These are phyloP conservation scores for Helicoverpa zea DNA, from an alignment of 1,140 invertebrate species.

Conservation along the genomic window DNA sequence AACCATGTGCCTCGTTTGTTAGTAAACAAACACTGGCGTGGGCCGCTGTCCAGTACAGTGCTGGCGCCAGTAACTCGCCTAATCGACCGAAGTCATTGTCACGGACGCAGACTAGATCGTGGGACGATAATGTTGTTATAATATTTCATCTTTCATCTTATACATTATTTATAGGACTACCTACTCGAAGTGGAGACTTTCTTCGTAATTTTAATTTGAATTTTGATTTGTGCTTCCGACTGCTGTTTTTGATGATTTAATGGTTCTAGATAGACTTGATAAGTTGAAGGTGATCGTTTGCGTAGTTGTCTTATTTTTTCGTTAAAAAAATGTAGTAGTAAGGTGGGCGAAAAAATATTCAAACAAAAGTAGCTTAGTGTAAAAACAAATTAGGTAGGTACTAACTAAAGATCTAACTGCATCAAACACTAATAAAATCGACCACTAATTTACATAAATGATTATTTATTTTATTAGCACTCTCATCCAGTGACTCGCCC, in stretches of 20 bases:
- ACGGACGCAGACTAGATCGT: conserved; percentile 11
- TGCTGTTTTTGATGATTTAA: neutral
- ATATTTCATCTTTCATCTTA: conserved; percentile 15
- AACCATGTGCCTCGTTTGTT: conserved; percentile 14
- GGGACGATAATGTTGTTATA: neutral
- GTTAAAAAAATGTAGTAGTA: too few species aligned
- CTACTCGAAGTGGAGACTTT: too few species aligned
- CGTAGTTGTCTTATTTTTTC: too few species aligned
- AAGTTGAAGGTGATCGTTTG: too few species aligned
- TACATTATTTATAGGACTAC: neutral
- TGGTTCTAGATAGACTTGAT: too few species aligned
- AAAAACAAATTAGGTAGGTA: too few species aligned
- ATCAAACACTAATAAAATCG: neutral
- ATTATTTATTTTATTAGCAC: conserved; percentile 5
- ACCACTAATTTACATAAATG: neutral
- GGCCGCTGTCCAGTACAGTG: conserved; percentile 16
- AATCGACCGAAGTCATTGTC: conserved; percentile 11
- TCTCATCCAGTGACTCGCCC: neutral
- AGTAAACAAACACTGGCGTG: conserved; percentile 22
- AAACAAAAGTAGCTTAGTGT: neutral
- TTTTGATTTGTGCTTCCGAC: too few species aligned
- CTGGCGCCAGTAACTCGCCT: conserved; percentile 17
- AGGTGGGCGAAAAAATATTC: neutral
- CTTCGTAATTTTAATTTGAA: too few species aligned
- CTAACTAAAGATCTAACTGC: neutral